phyloP scores from a whole-genome alignment of 2,888 invertebrate species.

The Harpalus rubripes region DNA sequence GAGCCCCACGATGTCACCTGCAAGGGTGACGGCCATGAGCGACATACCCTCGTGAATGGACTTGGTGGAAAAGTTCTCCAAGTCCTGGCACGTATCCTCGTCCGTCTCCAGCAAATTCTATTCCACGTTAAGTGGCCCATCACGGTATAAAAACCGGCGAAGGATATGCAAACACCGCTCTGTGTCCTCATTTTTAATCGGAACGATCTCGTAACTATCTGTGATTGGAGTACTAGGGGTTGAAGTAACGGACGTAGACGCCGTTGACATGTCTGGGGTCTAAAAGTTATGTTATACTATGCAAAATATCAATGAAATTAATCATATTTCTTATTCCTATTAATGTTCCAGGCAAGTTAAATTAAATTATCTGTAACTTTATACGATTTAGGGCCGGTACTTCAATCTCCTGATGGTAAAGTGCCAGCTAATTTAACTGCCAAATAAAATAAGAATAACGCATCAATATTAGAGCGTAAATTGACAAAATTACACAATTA shows the following conservation, averaged over 20 bases:
- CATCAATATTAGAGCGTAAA: no score
- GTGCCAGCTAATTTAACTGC: no score
- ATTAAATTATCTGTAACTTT: background rate
- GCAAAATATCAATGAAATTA: no score
- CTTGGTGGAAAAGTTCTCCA: constrained; percentile 82
- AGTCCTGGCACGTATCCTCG: constrained; percentile 81
- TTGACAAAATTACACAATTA: no score
- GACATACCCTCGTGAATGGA: constrained; percentile 81
- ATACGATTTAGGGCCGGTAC: no score
- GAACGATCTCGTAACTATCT: constrained; percentile 77
- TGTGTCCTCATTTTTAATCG: constrained; percentile 77
- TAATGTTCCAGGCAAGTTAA: background rate
- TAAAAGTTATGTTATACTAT: constrained; percentile 6
- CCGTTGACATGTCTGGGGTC: constrained; percentile 68
- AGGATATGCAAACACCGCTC: constrained; percentile 79
- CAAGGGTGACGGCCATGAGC: constrained; percentile 81
- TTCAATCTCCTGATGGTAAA: no score
- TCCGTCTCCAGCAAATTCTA: constrained; percentile 82
- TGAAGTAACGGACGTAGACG: constrained; percentile 67
- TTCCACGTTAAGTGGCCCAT: constrained; percentile 85
- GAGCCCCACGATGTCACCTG: constrained; percentile 79
- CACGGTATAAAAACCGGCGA: constrained; percentile 84
- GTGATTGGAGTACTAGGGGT: constrained; percentile 62
- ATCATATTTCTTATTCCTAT: no score
- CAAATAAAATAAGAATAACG: no score